phyloP scores from a whole-genome alignment of 1,140 invertebrate species.

The Hermetia illucens region DNA sequence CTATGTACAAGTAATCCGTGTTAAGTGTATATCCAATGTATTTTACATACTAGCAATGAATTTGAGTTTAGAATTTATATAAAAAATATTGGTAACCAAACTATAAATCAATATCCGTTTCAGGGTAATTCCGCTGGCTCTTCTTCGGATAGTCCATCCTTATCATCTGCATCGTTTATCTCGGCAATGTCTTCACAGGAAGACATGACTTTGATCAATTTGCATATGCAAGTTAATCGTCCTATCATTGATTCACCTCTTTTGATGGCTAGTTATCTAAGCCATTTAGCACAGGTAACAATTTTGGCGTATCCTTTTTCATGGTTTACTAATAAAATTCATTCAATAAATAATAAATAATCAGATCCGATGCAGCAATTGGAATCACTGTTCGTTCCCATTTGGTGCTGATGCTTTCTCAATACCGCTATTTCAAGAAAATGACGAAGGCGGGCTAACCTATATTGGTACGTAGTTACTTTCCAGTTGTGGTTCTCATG shows the following conservation, averaged over 20 bases:
- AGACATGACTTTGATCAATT: conserved; percentile 81
- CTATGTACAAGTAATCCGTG: too few species aligned
- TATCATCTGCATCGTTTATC: conserved; percentile 77
- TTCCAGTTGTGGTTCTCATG: conserved; percentile 19
- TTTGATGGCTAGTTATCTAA: conserved; percentile 87
- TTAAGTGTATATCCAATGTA: too few species aligned
- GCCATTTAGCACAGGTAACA: conserved; percentile 75
- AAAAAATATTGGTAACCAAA: too few species aligned
- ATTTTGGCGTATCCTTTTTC: conserved; percentile 12
- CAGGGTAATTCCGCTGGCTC: conserved; percentile 27
- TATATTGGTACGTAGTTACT: conserved; percentile 52
- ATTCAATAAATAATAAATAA: conserved; percentile 4
- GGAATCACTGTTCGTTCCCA: conserved; percentile 53
- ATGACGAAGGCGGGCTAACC: conserved; percentile 55
- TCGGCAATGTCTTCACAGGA: conserved; percentile 89
- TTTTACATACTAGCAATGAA: too few species aligned
- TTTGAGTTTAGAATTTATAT: too few species aligned
- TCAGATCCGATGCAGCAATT: conserved; percentile 48
- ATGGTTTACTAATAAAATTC: background rate
- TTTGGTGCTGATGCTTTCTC: conserved; percentile 56
- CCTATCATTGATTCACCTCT: conserved; percentile 86
- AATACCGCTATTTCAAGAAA: conserved; percentile 55
- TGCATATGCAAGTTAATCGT: conserved; percentile 90
- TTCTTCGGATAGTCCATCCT: conserved; percentile 35
- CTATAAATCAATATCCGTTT: background rate